Evolutionary conservation across 2,797 vertebrate genomes (phyloP).

Genomic region (Trachops cirrhosus): DNA sequence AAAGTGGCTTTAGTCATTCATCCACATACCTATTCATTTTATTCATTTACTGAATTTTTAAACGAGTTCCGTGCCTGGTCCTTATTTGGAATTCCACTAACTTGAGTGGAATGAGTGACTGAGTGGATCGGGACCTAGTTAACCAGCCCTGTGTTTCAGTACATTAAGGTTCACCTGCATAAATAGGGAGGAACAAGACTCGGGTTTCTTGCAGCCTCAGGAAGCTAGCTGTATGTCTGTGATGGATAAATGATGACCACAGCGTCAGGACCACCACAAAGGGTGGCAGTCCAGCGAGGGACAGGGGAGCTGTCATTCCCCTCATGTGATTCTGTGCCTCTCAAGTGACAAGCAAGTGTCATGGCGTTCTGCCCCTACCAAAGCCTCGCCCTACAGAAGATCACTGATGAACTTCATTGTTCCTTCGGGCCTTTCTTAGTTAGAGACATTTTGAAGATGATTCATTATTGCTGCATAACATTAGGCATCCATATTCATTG

Average conservation of each 20-base stretch:
- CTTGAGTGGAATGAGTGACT: neutral
- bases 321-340: neutral
- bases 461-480: neutral
- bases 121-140: neutral
- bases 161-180: neutral
- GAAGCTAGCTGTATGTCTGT: neutral
- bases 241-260: neutral
- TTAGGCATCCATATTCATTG: neutral
- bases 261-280: neutral
- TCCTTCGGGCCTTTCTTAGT: neutral
- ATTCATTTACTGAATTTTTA: neutral
- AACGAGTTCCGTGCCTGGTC: neutral
- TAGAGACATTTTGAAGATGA: neutral
- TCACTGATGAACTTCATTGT: neutral
- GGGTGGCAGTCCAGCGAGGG: no score
- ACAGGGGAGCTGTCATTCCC: neutral
- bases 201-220: neutral
- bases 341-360: neutral
- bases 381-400: neutral
- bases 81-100: neutral
- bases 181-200: neutral
- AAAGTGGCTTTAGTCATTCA: neutral
- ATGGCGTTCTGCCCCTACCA: neutral
- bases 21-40: neutral
- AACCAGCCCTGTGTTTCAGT: no score